Evolutionary conservation across 2,113 vertebrate genomes (phyloP).

Genomic region (Burhinus oedicnemus): DNA sequence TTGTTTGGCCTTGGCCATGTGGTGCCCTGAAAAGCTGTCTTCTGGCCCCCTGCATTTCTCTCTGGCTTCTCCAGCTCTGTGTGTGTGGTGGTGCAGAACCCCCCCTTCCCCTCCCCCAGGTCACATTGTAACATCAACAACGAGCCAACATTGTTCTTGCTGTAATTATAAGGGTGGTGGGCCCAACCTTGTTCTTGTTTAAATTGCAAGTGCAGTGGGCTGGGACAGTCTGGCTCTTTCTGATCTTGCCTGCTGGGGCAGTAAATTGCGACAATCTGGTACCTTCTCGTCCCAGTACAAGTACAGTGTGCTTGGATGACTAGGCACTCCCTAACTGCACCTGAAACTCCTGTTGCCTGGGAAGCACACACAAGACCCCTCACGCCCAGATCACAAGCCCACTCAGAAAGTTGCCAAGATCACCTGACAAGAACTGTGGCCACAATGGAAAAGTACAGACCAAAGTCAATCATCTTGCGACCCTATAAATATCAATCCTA

Average conservation of each 20-base stretch:
- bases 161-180: not conserved
- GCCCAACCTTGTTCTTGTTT: not conserved
- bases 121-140: not conserved
- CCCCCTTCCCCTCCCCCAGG: not conserved
- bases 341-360: not conserved
- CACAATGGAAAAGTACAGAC: not conserved
- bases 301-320: too few relatives aligned
- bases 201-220: not conserved
- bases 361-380: not conserved
- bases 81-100: not conserved
- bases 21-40: not conserved
- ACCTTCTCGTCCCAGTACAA: not conserved
- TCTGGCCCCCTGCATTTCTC: not conserved
- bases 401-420: not conserved
- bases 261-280: not conserved
- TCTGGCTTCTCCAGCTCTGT: not conserved
- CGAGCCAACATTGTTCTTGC: not conserved
- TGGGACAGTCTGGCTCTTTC: not conserved
- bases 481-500: not conserved
- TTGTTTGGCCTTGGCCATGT: not conserved
- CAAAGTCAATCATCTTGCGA: not conserved
- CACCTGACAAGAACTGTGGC: not conserved
- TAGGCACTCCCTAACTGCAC: not conserved
- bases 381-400: not conserved
- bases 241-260: not conserved